Evolutionary conservation across 2,888 invertebrate genomes (phyloP).

Genomic region (Rambutsinella grinnellia): DNA sequence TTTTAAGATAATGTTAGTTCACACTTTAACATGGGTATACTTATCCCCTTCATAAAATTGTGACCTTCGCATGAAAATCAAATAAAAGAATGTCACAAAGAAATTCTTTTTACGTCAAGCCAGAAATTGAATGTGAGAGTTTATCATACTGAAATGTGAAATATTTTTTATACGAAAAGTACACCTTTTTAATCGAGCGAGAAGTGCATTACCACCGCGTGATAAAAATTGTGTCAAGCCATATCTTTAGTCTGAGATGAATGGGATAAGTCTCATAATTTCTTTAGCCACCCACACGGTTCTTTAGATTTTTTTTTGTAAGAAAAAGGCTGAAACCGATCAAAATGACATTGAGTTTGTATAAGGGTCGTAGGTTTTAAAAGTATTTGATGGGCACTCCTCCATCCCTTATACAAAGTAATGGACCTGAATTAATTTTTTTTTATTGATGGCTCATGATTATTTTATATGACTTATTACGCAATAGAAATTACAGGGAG

Average conservation of each 20-base stretch:
- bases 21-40: no score
- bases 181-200: conserved; percentile 25
- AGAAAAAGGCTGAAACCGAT: no score
- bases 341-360: no score
- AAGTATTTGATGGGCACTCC: background rate
- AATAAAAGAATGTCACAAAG: background rate
- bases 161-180: background rate
- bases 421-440: no score
- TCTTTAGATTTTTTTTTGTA: conserved; percentile 23
- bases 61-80: no score
- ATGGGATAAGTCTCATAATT: conserved; percentile 41
- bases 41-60: no score
- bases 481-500: no score
- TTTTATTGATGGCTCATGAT: no score
- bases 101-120: background rate
- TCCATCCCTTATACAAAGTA: background rate
- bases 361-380: background rate
- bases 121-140: background rate
- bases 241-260: conserved; percentile 34
- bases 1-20: no score
- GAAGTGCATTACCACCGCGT: conserved; percentile 24
- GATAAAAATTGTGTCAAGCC: conserved; percentile 53
- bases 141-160: background rate
- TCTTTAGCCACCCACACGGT: no score
- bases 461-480: no score